Evolutionary conservation across 1,140 invertebrate genomes (phyloP).

Genomic region (Trialeurodes vaporariorum): DNA sequence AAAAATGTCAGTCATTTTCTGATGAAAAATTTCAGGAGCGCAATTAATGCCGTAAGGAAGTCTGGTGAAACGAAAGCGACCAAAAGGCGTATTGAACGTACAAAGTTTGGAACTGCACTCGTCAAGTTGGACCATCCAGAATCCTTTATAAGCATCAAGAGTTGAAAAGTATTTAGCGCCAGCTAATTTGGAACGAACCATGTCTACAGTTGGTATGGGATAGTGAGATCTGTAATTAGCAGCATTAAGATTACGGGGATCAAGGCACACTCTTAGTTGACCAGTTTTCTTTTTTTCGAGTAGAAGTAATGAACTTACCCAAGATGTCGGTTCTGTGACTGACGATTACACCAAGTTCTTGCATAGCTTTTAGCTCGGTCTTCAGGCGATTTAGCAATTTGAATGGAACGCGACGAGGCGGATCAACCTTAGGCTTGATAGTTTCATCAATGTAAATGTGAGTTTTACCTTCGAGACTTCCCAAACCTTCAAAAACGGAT

Average conservation of each 20-base stretch:
- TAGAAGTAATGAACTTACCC: no score
- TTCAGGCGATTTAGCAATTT: no score
- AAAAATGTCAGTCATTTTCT: background rate
- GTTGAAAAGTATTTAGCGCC: background rate
- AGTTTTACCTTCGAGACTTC: no score
- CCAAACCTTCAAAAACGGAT: no score
- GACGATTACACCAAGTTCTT: no score
- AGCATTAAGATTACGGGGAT: background rate
- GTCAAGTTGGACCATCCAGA: background rate
- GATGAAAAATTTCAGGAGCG: background rate
- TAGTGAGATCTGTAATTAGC: background rate
- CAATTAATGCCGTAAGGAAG: background rate
- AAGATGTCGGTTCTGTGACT: no score
- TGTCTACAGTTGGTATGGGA: conserved; percentile 1
- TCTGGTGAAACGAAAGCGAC: background rate
- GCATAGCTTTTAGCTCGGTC: no score
- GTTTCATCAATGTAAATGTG: no score
- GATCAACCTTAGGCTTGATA: no score
- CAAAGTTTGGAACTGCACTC: background rate
- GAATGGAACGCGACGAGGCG: no score
- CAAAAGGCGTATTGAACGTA: conserved; percentile 6
- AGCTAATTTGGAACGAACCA: background rate
- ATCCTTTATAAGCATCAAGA: background rate
- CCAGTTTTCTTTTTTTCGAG: no score
- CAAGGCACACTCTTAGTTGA: conserved; percentile 7